Conservation (phyloP, 2,113 vertebrate species). For the Empidonax alnorum region DNA sequence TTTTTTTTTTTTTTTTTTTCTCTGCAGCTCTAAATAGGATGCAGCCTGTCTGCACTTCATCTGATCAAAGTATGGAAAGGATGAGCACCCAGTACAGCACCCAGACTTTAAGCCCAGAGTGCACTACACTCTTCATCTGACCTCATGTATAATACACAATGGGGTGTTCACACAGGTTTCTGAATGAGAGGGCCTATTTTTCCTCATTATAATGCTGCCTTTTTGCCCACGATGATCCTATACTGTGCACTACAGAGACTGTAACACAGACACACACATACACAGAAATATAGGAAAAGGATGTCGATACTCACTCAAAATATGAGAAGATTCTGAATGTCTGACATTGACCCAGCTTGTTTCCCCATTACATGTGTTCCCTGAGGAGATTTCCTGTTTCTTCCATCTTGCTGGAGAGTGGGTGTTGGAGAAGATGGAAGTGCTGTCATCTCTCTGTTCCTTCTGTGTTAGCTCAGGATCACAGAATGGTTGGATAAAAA, state of each 20-base stretch:
- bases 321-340: background rate
- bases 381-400: background rate
- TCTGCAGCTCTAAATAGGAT: background rate
- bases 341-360: background rate
- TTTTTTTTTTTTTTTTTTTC: no score
- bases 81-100: background rate
- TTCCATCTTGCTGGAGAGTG: background rate
- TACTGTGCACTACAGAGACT: background rate
- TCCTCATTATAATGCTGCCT: background rate
- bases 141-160: background rate
- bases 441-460: background rate
- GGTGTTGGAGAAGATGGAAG: background rate
- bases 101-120: background rate
- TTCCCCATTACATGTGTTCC: background rate
- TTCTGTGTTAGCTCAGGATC: background rate
- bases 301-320: background rate
- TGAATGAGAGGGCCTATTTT: background rate
- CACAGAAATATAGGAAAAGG: background rate
- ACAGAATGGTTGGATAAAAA: background rate
- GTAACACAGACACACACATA: background rate
- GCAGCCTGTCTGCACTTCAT: background rate
- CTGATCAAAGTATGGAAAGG: background rate
- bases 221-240: background rate
- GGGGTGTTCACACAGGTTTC: background rate
- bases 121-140: background rate